These are phyloP conservation scores for Poecilia latipinna DNA, from an alignment of 2,113 vertebrate species.

Conservation along the genomic window DNA sequence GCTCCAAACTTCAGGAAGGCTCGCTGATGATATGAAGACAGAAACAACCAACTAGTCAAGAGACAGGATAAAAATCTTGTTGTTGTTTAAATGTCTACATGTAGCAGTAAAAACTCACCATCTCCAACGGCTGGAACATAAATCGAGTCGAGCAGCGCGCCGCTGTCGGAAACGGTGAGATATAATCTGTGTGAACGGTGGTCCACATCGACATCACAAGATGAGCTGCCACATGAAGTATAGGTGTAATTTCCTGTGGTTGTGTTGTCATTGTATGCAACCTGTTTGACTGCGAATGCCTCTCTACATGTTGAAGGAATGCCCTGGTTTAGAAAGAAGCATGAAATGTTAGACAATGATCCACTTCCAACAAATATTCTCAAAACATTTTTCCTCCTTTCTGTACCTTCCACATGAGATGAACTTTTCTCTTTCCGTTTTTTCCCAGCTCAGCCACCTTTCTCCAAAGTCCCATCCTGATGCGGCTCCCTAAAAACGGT, in stretches of 20 bases:
- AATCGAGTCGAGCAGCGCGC: slow-evolving; percentile 24
- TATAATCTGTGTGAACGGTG: slow-evolving; percentile 42
- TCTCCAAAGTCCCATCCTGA: slow-evolving; percentile 61
- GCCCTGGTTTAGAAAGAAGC: slow-evolving; percentile 29
- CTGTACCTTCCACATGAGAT: slow-evolving; percentile 64
- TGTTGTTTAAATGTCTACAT: slow-evolving; percentile 14
- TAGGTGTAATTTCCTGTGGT: neutral
- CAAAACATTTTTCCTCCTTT: neutral
- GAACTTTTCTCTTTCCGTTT: slow-evolving; percentile 43
- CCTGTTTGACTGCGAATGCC: slow-evolving; percentile 25
- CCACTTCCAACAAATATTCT: neutral
- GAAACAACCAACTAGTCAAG: neutral
- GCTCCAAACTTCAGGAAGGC: slow-evolving; percentile 45
- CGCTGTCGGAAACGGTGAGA: slow-evolving; percentile 28
- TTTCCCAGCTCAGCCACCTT: slow-evolving; percentile 25
- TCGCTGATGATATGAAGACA: slow-evolving; percentile 31
- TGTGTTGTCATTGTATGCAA: neutral
- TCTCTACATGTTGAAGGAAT: slow-evolving; percentile 56
- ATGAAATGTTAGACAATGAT: neutral
- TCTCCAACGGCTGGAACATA: slow-evolving; percentile 61
- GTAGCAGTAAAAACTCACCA: slow-evolving; percentile 54
- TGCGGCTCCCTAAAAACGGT: slow-evolving; percentile 37
- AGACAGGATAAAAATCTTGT: neutral
- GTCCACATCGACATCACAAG: slow-evolving; percentile 45
- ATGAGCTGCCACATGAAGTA: slow-evolving; percentile 2